Evolutionary conservation across 2,888 invertebrate genomes (phyloP).

Genomic region (Chalcosyrphus nemorum): DNA sequence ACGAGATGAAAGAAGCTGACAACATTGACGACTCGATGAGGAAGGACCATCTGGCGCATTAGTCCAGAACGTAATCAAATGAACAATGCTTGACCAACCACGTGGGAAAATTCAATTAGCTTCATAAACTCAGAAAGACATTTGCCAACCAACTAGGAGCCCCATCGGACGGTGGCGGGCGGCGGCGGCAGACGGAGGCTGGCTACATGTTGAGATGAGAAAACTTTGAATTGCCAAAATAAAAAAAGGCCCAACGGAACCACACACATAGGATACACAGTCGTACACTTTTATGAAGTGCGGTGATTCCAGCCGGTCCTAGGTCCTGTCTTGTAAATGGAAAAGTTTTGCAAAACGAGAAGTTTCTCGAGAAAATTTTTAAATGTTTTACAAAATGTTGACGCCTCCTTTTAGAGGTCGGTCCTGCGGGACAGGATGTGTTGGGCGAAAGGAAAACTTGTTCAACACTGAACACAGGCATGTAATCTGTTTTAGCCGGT

Average conservation of each 20-base stretch:
- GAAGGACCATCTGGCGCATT: conserved; percentile 37
- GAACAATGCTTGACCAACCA: conserved; percentile 16
- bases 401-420: background rate
- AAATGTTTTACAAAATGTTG: conserved; percentile 30
- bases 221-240: conserved; percentile 22
- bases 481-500: conserved; percentile 9
- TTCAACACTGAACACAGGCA: background rate
- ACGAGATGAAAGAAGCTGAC: conserved; percentile 4
- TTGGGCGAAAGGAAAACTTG: background rate
- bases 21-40: conserved; percentile 8
- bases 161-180: too few relatives aligned
- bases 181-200: too few relatives aligned
- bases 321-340: background rate
- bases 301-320: background rate
- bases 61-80: conserved; percentile 25
- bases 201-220: background rate
- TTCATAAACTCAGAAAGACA: conserved; percentile 21
- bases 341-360: conserved; percentile 40
- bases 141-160: background rate
- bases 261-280: background rate
- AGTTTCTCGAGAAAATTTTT: conserved; percentile 11
- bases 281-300: conserved; percentile 1
- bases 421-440: background rate
- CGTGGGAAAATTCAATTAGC: conserved; percentile 27
- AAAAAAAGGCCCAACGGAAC: background rate